Base-by-base conservation (phyloP, 2,888 invertebrate genomes). In the Caenorhabditis sp. region DNA sequence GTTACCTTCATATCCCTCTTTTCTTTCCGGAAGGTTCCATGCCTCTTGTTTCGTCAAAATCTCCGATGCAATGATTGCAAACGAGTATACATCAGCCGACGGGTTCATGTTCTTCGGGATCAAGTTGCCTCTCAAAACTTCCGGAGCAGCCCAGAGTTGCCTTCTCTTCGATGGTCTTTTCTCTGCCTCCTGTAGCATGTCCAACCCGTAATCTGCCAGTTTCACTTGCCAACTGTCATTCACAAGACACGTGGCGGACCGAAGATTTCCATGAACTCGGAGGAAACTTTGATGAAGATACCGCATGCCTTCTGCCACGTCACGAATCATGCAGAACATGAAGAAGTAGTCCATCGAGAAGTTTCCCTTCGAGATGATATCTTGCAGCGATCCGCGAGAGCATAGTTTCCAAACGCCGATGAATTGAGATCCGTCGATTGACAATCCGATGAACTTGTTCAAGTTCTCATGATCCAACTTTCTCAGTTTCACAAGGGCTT, bases 391-490 rank as follows among this genome's bases (percentile, higher is more conserved):
- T n/a, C 85, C 85, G 15, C 90, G 61, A 11, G 82, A 69, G 69
- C 90, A 90, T 60, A 84, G 82, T 40, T 86, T 89, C 90, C 89
- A 90, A 28, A 90, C 76, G 0, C 88, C 83, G 24, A 89, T 24
- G 40, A 80, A 83, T n/a, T 62, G 58, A 2, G 85, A 72, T 6
- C 85, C 88, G 60, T 90, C 91, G 5, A 89, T 79, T 6, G 88
- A 89, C 24, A 90, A 24, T 1, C 90, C 90, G 9, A 90, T 71
- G 62, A 90, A 90, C 44, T 86, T 86, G 84, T 90, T 89, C 53
- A 89, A 32, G 71, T 91, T 91, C 44, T 89, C 88, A 79, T 90
- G 87, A 28, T 90, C 89, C 61, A 90, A 47, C 40, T 89, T 84
- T 9, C 88, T 69, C 60, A 90, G 37, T 84, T 79, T 71, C 20